phyloP scores from a whole-genome alignment of 2,888 invertebrate species.

The Nasonovia ribisnigri region DNA sequence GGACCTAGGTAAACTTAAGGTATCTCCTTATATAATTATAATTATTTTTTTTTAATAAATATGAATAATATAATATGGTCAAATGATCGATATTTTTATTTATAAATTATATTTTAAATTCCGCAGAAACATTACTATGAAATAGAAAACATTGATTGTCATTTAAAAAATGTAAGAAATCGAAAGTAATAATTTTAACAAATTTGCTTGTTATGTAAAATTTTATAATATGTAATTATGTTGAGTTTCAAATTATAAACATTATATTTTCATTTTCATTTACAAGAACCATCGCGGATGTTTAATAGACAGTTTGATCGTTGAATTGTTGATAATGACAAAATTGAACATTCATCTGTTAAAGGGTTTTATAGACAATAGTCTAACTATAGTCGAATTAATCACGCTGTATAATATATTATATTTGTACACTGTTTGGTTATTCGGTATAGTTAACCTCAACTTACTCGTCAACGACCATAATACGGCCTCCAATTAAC shows the following conservation, averaged over 20 bases:
- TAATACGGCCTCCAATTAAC: constrained; percentile 9
- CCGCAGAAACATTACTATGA: too few relatives aligned
- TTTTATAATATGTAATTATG: not conserved
- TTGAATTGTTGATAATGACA: not conserved
- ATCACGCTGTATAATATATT: not conserved
- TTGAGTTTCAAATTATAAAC: not conserved
- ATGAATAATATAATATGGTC: not conserved
- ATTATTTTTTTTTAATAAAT: not conserved
- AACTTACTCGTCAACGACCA: not conserved
- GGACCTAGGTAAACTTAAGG: too few relatives aligned
- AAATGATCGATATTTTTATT: not conserved
- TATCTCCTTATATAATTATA: too few relatives aligned
- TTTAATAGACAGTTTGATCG: too few relatives aligned
- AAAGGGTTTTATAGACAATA: too few relatives aligned
- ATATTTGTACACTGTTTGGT: not conserved
- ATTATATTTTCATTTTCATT: not conserved
- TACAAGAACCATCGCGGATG: not conserved
- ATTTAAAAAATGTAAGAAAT: not conserved
- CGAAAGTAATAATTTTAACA: not conserved
- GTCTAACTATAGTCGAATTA: not conserved
- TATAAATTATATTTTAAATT: not conserved
- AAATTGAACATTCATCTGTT: not conserved
- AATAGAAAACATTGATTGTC: not conserved
- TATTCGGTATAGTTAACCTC: not conserved
- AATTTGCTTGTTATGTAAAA: not conserved